Base-by-base conservation (phyloP, 2,888 invertebrate species). In the Pasiphila rectangulata region DNA sequence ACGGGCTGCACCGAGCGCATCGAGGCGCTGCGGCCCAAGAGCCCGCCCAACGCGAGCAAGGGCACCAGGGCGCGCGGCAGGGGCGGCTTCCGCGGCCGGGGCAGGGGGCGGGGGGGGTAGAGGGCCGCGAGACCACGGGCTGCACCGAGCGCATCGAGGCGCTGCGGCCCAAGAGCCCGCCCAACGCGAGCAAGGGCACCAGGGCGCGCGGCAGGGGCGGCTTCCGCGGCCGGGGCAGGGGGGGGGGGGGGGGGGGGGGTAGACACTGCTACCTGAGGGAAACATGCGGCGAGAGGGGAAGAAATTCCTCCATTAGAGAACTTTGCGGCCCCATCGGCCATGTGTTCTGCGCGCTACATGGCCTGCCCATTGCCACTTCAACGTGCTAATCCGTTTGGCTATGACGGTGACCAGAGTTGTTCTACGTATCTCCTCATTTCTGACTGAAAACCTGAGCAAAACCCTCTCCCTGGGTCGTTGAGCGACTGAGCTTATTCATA, bases 1-100 rank as follows among this genome's bases (percentile, higher is more conserved):
- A 97, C 97, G 0, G 98, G 98, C 4, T 98, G 98, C 76, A 96
- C 98, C 0, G 98, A 98, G 63, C 90, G 98, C 41, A 98, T 99
- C 53, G 98, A 99, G 77, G 94, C 97, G 0, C 87, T 99, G 13
- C 84, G 99, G 35, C 99, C 99, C 0, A 99, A 99, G 80, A 98
- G 98, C 57, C 99, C 99, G 2, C 98, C 98, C 0, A 95, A 96
- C 0, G 96, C 97, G 63, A 94, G 93, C 39, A 96, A 96, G 77
- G 92, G 93, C 1, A 90, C 92, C 0, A 57, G 93, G 77, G 53
- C 90, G 81, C 62, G 95, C 89, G 66, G 90, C 75, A 55, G 92
- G 82, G 59, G 91, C 62, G 64, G 94, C 83, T 82, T 90, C 90
- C 39, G 93, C 0, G 82, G 77, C 0, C 51, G 82, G 2, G 74